Evolutionary conservation across 2,888 invertebrate species (phyloP), one percentile per base, ranked within the genome.

Genomic region (Adelognathus sp.): DNA sequence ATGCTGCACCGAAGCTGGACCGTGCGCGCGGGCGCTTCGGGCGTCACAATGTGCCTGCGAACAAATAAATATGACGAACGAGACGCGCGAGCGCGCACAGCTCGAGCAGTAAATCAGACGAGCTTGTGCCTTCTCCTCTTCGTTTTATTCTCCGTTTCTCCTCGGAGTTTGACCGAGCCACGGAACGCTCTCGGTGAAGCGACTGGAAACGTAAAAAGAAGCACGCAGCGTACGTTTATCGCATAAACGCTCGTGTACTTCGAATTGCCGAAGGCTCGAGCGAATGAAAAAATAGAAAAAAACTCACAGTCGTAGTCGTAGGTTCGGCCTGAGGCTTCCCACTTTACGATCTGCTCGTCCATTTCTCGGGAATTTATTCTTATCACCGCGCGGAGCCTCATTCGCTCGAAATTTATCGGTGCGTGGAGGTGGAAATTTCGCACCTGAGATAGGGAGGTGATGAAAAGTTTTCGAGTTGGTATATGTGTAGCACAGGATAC

Each of bases 21-120:
- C n/a, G n/a, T n/a, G 44, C 16, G 33, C 39, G 63, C 73, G 71
- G 71, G 67, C 58, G 81, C 79, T 82, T 69, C 58, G 52, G 79
- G 83, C 83, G 81, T 81, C 77, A 77, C 83, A 76, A 74, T 73
- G 73, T 73, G 74, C 75, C 81, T 67, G 81, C 83, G 75, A 84
- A 81, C 84, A 82, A 84, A 84, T 84, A 84, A 84, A 83, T 83
- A 83, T 85, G 85, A 85, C 80, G 80, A 82, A 84, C 80, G 81
- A 81, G 81, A 82, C 70, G 50, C 64, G 70, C 76, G 21, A 33
- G 70, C 58, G 58, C 46, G 78, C 58, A 36, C 58, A 56, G 24
- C 73, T 66, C 78, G 75, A 70, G 75, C 60, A 74, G 81, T 85
- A 85, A 84, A 85, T 85, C 84, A 84, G 76, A 29, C 72, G 52